Base-by-base conservation (phyloP, 2,797 vertebrate genomes). In the Helicolenus hilgendorfi region DNA sequence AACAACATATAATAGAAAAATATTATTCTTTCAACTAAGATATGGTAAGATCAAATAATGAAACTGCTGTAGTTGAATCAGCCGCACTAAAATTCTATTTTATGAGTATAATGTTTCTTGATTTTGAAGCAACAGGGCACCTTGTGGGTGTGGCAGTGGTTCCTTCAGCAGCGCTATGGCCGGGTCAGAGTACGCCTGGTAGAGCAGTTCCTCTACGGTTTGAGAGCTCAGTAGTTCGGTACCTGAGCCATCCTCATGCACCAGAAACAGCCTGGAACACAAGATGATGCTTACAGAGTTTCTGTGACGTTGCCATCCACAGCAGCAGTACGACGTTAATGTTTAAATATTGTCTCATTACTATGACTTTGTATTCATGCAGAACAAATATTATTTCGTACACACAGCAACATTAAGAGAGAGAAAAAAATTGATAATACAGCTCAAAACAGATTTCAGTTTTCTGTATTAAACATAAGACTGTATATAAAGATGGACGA, bases 201-300 rank as follows among this genome's bases (percentile, higher is more conserved):
- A 77, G 18, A 99, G 89, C 58, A 97, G 95, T 53, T 98, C 77
- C 29, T 98, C 96, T 2, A 98, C 97, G 7, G 97, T 95, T 33
- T 93, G 94, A 76, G 95, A 94, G 68, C 95, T 95, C 72, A 99
- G 98, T 24, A 99, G 94, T 90, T 99, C 99, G 0, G 93, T 94
- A 15, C 98, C 98, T 9, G 99, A 99, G n/a, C 98, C 98, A 6
- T 99, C 98, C 0, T 90, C 88, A 1, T 97, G 94, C 79, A 98
- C 59, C 27, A 98, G 29, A 93, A 99, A 99, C 90, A 99, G 97
- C 91, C 99, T 99, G 79, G 0, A 89, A 87, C 35, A 86, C 55
- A 81, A 67, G 14, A 67, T 29, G 24, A 53, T n/a, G 3, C n/a
- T 79, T 60, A 65, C 24, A 70, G 11, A 56, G 29, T n/a, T 35